Conservation (phyloP, 2,113 vertebrate species). For the Psammodynastes pulverulentus region DNA sequence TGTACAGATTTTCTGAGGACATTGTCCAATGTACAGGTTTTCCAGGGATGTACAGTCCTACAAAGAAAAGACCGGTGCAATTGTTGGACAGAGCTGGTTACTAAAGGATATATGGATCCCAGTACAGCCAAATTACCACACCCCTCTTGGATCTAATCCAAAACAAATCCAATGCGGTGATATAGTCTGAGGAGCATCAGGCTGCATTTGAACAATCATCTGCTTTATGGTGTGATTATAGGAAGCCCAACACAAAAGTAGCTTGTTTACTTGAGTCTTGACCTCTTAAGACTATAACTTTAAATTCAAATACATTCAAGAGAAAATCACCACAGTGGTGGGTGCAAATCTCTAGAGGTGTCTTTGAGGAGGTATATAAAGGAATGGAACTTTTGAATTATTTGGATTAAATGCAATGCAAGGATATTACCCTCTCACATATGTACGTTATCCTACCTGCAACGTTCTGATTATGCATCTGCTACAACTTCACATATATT, state of each 20-base stretch:
- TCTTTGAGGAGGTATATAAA: not conserved
- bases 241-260: not conserved
- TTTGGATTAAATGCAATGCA: not conserved
- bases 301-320: not conserved
- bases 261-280: not conserved
- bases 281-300: not conserved
- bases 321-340: not conserved
- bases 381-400: not conserved
- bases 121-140: not conserved
- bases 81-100: not conserved
- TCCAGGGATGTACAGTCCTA: not conserved
- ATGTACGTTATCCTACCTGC: not conserved
- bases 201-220: not conserved
- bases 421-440: not conserved
- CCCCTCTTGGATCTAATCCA: not conserved
- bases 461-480: not conserved
- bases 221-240: not conserved
- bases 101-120: not conserved
- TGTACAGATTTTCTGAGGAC: not conserved
- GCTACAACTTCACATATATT: not conserved
- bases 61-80: not conserved
- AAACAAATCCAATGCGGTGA: not conserved
- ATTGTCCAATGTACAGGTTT: no score
- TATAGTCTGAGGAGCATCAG: not conserved
- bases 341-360: not conserved